A percentile compares a stretch with the other conserved stretches of the same genome.
These are phyloP conservation scores for Macquaria ambigua DNA, from an alignment of 2,113 vertebrate species.

Conservation along the genomic window DNA sequence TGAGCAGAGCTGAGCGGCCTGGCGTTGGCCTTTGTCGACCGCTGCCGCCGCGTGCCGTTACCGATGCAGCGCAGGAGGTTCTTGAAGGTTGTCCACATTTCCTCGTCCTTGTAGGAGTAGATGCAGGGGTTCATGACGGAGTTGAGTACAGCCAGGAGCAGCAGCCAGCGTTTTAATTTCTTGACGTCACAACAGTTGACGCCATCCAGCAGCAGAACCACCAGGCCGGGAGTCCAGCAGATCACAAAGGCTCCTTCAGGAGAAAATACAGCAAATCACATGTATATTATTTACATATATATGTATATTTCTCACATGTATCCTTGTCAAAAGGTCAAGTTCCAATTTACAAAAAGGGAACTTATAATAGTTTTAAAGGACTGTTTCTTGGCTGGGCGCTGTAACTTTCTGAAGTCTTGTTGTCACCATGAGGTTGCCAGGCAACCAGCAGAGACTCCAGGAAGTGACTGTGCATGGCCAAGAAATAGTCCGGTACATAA, in stretches of 20 bases:
- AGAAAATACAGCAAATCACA: background rate
- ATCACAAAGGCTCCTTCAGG: constrained; percentile 93
- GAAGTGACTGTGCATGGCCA: background rate
- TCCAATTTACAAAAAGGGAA: background rate
- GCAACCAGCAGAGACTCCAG: background rate
- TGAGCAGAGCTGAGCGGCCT: constrained; percentile 86
- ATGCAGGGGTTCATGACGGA: constrained; percentile 98
- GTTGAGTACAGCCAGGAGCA: constrained; percentile 94
- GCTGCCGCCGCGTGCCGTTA: constrained; percentile 86
- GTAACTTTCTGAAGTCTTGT: background rate
- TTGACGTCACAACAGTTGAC: constrained; percentile 91
- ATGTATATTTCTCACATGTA: background rate
- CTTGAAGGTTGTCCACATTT: constrained; percentile 96
- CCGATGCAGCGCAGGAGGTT: constrained; percentile 90
- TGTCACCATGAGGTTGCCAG: background rate
- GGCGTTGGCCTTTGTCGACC: constrained; percentile 86
- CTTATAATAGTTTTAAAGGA: background rate
- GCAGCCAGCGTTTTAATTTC: constrained; percentile 92
- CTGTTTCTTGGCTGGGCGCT: background rate
- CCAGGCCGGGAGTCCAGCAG: constrained; percentile 97
- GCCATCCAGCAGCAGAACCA: constrained; percentile 93
- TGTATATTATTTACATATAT: too few species aligned
- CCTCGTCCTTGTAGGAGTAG: constrained; percentile 98
- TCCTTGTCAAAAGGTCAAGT: background rate
- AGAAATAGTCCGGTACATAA: background rate